Evolutionary conservation across 2,113 vertebrate species (phyloP), one percentile per base, ranked within the genome.

Genomic region (Cephalopholis sonnerati): DNA sequence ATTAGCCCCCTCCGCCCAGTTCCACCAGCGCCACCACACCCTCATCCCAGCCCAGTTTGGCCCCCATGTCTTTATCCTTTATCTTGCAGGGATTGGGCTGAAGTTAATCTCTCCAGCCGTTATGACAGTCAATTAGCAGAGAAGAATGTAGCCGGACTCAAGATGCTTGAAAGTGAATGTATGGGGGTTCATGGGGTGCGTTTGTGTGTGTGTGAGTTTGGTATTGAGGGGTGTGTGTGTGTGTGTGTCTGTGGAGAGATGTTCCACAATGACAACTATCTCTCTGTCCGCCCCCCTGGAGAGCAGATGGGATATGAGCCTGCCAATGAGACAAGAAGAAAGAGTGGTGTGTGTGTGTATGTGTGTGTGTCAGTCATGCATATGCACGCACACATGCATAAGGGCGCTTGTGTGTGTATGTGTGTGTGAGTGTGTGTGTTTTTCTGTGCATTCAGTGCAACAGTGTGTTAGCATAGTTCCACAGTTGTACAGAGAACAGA

Each of bases 81-180:
- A 94, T 94, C 93, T 91, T 54, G 77, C 64, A 76, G 57, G 91
- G 93, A 94, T 94, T 93, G 91, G 93, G 81, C 77, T 86, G 83
- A 78, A 91, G 91, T 93, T 96, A 96, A 96, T 96, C 95, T 96
- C 80, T 88, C 57, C 70, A 80, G 87, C 82, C 72, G 91, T 85
- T 87, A 84, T 95, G 95, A 95, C 95, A 95, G 93, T 95, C 95
- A 95, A 96, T 96, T 96, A 96, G 92, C 91, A 83, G 87, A 90
- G 90, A 94, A 95, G 93, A 95, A 95, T 95, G 83, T 73, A 81
- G 81, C 82, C 29, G 86, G 83, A 89, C 86, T 79, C 20, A 7
- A 86, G 59, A 89, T 62, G 79, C 84, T 89, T 84, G 74, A 83
- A 87, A 92, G 87, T 88, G 75, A 85, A 74, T 74, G 86, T 75